phyloP scores from a whole-genome alignment of 2,113 vertebrate species.

The Corythoichthys intestinalis region DNA sequence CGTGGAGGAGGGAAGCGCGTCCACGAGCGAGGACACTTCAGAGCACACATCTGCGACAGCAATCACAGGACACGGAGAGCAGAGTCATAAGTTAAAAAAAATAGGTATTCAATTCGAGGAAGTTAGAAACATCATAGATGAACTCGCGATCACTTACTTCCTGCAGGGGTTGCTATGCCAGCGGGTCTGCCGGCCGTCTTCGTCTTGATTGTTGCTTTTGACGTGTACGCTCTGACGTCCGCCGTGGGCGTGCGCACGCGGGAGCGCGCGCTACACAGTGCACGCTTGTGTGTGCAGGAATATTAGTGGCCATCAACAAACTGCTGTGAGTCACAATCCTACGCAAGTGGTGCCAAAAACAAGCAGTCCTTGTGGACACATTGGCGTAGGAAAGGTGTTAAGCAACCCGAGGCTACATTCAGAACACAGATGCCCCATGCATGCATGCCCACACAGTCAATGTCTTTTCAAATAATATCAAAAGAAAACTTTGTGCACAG shows the following conservation, averaged over 20 bases:
- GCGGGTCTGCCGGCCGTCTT: slow-evolving; percentile 14
- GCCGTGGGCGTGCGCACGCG: slow-evolving; percentile 37
- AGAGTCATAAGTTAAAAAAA: background rate
- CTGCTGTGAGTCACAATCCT: slow-evolving; percentile 51
- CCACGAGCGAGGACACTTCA: slow-evolving; percentile 20
- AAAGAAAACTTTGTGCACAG: too few relatives aligned
- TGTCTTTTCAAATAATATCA: background rate
- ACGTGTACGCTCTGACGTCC: slow-evolving; percentile 42
- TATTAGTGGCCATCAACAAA: slow-evolving; percentile 34
- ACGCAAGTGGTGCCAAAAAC: slow-evolving; percentile 7
- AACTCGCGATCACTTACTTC: slow-evolving; percentile 6
- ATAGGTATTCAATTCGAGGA: background rate
- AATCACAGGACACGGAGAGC: slow-evolving; percentile 11
- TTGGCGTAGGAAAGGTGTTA: background rate
- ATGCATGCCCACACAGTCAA: slow-evolving; percentile 8
- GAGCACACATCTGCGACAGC: slow-evolving; percentile 41
- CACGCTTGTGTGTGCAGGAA: slow-evolving; percentile 47
- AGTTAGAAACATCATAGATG: background rate
- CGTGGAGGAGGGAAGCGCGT: slow-evolving; percentile 8
- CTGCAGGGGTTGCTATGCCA: background rate
- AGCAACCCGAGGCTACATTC: background rate
- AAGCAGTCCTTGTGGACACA: background rate
- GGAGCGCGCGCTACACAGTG: slow-evolving; percentile 28
- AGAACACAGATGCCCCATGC: background rate
- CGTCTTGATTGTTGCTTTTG: slow-evolving; percentile 44